Base-by-base conservation (phyloP, 2,113 vertebrate species). In the Nematolebias whitei region DNA sequence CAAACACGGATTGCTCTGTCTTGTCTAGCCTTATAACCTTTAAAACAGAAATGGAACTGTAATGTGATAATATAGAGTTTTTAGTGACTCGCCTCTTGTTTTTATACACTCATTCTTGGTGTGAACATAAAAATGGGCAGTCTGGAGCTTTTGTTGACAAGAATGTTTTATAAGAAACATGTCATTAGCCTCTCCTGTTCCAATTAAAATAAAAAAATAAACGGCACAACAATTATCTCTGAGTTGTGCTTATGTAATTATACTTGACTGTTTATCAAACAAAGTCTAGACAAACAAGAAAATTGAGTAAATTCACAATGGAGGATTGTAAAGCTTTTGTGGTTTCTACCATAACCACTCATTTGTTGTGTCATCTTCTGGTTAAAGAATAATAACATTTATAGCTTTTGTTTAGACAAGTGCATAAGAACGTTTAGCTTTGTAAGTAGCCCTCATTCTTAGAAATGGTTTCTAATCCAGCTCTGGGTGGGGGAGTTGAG, bases 61-160 rank as follows among this genome's bases (percentile, higher is more conserved):
- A 43, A 23, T 48, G 26, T 12, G 85, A 90, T 85, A 82, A 85
- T 77, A 83, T 82, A 71, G 3, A 8, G 0, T 8, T 39, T 76
- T 84, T 73, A 80, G 85, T 71, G 13, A 79, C 82, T 74, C 85
- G 60, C 67, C 12, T 68, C 0, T 74, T n/a, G n/a, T n/a, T 68
- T 68, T 73, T 60, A 38, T 53, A 20, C 66, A n/a, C 51, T 29
- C 58, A 4, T 26, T 26, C 16, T 47, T 24, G 12, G 29, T 12
- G 50, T 44, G n/a, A 65, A 58, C 54, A 44, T 35, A 23, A 18
- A 12, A 20, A 4, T 44, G 39, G 14, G 13, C 50, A 18, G 24
- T 65, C 24, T 54, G 50, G 24, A 32, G 35, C 19, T 18, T 29
- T 54, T 45, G 48, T 35, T 54, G 40, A 29, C n/a, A 12, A 44